phyloP scores from a whole-genome alignment of 1,140 invertebrate genomes.

The Proctacanthus coquilletti region DNA sequence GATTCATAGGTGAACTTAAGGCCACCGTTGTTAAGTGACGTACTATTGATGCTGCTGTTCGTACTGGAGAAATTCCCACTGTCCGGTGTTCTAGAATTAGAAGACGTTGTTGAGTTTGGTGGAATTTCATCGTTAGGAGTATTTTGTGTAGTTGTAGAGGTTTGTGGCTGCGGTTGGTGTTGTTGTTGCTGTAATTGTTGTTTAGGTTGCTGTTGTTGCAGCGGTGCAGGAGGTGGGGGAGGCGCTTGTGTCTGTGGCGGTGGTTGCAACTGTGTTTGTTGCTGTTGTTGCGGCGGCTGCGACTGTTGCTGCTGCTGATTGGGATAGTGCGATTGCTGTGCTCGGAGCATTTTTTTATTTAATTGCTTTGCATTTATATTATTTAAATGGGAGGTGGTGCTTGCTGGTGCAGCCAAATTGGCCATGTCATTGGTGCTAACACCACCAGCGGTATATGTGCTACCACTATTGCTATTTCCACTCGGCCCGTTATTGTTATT shows the following conservation, averaged over 20 bases:
- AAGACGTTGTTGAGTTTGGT: constrained; percentile 1
- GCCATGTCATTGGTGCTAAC: constrained; percentile 5
- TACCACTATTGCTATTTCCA: constrained; percentile 5
- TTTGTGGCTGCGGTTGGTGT: not conserved
- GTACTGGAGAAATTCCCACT: constrained; percentile 11
- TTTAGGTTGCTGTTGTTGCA: constrained; percentile 2
- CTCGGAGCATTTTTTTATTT: constrained; percentile 27
- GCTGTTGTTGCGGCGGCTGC: constrained; percentile 10
- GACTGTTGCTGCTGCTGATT: constrained; percentile 19
- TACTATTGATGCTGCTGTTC: not conserved
- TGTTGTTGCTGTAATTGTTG: constrained; percentile 1
- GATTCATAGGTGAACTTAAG: constrained; percentile 29
- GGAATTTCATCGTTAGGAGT: not conserved
- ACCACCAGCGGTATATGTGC: no score
- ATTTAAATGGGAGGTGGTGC: no score
- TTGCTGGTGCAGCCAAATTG: constrained; percentile 1
- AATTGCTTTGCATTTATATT: constrained; percentile 16
- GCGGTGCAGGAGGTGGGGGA: no score
- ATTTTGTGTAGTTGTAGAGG: not conserved
- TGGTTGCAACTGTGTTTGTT: constrained; percentile 8
- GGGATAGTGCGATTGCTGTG: constrained; percentile 19
- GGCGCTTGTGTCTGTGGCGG: no score
- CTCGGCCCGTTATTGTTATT: not conserved
- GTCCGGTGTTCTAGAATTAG: constrained; percentile 21
- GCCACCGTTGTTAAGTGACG: constrained; percentile 10